These are phyloP conservation scores for Spilogale gracilis DNA, from an alignment of 2,113 vertebrate species.

Conservation along the genomic window DNA sequence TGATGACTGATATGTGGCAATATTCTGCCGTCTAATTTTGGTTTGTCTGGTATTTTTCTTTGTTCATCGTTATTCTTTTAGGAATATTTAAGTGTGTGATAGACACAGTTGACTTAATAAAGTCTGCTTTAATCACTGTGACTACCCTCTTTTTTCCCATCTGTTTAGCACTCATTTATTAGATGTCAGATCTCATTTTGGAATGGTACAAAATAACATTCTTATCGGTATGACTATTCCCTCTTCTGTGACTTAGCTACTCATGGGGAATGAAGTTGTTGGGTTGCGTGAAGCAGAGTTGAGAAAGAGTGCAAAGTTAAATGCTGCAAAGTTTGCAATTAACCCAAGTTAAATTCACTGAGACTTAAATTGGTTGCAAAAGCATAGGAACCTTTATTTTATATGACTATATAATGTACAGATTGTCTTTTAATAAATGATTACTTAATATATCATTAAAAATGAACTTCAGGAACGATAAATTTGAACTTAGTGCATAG, in stretches of 20 bases:
- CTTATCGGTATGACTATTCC: background rate
- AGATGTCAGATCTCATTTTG: background rate
- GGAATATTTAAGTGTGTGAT: background rate
- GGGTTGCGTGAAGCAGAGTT: background rate
- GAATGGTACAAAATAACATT: background rate
- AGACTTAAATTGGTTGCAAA: background rate
- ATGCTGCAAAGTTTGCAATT: background rate
- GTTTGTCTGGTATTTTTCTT: background rate
- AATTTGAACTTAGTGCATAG: background rate
- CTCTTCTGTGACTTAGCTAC: background rate
- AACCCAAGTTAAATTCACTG: background rate
- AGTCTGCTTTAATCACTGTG: background rate
- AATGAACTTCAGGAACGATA: background rate
- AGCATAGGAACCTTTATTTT: slow-evolving; percentile 16
- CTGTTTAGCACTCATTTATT: background rate
- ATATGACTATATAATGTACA: background rate
- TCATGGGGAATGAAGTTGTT: background rate
- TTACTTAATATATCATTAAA: background rate
- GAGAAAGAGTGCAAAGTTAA: background rate
- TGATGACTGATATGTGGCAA: background rate
- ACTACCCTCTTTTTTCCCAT: background rate
- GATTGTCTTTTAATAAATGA: slow-evolving; percentile 48
- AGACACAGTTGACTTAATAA: background rate
- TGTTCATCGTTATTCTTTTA: background rate
- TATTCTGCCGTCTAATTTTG: background rate